Conservation (phyloP, 2,888 invertebrate genomes). For the Galerucella calmariensis region DNA sequence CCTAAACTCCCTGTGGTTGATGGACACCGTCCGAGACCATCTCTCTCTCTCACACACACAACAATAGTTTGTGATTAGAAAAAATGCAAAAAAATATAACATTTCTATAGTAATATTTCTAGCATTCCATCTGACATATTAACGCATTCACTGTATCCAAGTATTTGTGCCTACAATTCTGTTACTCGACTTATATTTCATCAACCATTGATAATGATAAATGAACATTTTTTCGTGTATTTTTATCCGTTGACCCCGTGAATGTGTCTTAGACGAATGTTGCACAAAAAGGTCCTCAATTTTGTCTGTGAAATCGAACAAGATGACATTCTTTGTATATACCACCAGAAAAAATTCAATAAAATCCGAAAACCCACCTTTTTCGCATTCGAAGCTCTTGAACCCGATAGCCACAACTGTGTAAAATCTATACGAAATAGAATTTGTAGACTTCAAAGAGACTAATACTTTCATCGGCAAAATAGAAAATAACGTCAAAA, state of each 20-base stretch:
- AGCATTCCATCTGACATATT: too few species aligned
- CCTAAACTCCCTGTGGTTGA: too few species aligned
- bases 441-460: conserved; percentile 23
- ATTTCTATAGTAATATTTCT: too few species aligned
- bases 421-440: conserved; percentile 18
- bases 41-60: too few species aligned
- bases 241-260: background rate
- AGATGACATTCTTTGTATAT: conserved; percentile 22
- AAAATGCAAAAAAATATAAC: too few species aligned
- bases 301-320: conserved; percentile 25
- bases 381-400: conserved; percentile 15
- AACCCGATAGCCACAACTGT: conserved; percentile 22
- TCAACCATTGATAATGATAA: too few species aligned
- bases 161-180: too few species aligned
- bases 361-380: conserved; percentile 5
- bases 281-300: conserved; percentile 20
- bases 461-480: conserved; percentile 4
- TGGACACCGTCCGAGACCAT: too few species aligned
- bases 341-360: conserved; percentile 15
- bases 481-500: background rate
- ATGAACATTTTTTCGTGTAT: background rate
- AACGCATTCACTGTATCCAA: too few species aligned
- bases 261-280: background rate
- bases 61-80: too few species aligned
- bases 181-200: too few species aligned